phyloP scores from a whole-genome alignment of 2,113 vertebrate species.

The Lanius ludovicianus region DNA sequence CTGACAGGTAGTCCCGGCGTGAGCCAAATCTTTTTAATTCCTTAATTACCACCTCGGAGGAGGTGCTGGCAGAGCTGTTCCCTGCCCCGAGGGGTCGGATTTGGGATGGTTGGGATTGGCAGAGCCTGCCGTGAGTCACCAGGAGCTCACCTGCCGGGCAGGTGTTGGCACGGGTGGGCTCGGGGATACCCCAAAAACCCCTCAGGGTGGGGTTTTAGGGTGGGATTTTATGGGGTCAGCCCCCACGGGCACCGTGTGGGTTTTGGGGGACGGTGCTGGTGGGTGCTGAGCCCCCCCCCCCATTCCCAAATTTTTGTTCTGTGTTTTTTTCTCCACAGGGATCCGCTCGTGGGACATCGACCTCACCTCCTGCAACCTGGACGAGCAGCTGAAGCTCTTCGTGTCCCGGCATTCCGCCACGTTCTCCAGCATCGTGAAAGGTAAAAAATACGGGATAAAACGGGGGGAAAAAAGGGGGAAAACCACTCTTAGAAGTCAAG shows the following conservation, averaged over 20 bases:
- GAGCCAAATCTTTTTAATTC: not conserved
- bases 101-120: not conserved
- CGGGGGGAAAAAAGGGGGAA: not conserved
- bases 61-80: not conserved
- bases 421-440: constrained; percentile 86
- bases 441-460: constrained; percentile 36
- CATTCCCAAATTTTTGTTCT: rapidly evolving
- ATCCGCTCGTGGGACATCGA: constrained; percentile 87
- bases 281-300: not conserved
- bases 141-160: not conserved
- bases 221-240: not conserved
- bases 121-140: not conserved
- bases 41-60: not conserved
- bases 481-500: rapidly evolving
- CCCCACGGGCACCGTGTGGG: rapidly evolving
- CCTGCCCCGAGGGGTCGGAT: not conserved
- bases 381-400: constrained; percentile 91
- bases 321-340: rapidly evolving
- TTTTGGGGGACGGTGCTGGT: not conserved
- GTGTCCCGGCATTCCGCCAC: constrained; percentile 91
- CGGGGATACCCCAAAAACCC: not conserved
- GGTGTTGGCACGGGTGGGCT: not conserved
- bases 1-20: not conserved
- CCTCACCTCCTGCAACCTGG: constrained; percentile 79
- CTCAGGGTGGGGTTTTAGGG: rapidly evolving